Evolutionary conservation across 2,113 vertebrate genomes (phyloP), one percentile per base, ranked within the genome.

Genomic region (Brevimyrus niger): DNA sequence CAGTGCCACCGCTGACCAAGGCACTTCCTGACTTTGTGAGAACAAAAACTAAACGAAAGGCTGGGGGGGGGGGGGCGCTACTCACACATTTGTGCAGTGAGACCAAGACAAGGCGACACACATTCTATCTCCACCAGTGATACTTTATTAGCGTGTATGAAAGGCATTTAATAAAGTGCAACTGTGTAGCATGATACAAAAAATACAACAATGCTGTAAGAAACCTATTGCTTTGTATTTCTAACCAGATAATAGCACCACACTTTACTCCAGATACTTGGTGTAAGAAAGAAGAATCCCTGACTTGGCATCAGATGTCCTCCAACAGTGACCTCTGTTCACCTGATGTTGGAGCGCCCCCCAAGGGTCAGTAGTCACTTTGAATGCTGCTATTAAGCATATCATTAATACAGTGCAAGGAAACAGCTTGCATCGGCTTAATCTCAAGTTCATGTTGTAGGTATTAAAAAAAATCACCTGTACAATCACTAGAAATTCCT

Each of bases 61-160:
- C 3, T 27, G 65, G 23, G 0, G 27, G 11, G 65, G 11, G 65
- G 76, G 76, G 2, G 4, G 44, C 5, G 44, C 19, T 8, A 47
- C 19, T 84, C 44, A n/a, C 38, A 84, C 38, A 23, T 84, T 38
- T 38, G 69, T 35, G 35, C 69, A 76, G 15, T 15, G 0, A 35
- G 35, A 38, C 13, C 11, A 19, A 19, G 35, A 19, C 11, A 6
- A 76, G 69, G 35, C 27, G 3, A 4, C 35, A 80, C 73, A 42
- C 73, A 42, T 80, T 80, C 35, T 35, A 27, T 86, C 10, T 53
- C 1, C 0, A 53, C 46, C 44, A 86, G 4, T 38, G 35, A 61
- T 23, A 87, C 50, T 87, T 87, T 87, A 87, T 58, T 87, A 61
- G 27, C 15, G 38, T 61, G 87, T 55, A 53, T 44, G 55, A 42